Evolutionary conservation across 2,113 vertebrate genomes (phyloP).

Genomic region (Pedetes capensis): DNA sequence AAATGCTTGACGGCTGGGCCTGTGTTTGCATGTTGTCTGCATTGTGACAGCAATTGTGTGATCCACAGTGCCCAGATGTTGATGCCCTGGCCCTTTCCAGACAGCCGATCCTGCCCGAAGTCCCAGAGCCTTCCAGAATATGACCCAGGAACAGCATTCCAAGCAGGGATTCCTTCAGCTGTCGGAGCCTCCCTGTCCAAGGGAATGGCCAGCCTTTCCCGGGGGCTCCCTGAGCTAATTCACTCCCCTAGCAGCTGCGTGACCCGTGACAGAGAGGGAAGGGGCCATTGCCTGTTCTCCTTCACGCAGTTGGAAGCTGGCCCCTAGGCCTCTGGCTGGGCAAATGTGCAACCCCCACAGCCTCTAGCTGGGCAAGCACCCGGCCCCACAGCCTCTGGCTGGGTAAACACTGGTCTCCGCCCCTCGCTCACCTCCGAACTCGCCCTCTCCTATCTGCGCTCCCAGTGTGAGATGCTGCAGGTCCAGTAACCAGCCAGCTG

Average conservation of each 20-base stretch:
- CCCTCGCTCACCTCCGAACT: conserved; percentile 90
- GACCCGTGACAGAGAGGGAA: too few relatives aligned
- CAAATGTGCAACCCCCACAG: too few relatives aligned
- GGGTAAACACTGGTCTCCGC: too few relatives aligned
- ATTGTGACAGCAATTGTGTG: too few relatives aligned
- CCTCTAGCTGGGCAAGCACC: too few relatives aligned
- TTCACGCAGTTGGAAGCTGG: accelerated
- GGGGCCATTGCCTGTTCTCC: accelerated
- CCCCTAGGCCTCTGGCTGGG: too few relatives aligned
- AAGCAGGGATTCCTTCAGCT: neutral
- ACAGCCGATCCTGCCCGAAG: neutral
- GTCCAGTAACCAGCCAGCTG: conserved; percentile 93
- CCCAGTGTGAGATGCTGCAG: conserved; percentile 87
- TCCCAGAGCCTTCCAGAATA: neutral
- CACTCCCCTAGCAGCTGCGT: neutral
- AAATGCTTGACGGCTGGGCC: too few relatives aligned
- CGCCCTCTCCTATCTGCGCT: conserved; percentile 89
- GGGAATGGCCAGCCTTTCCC: accelerated
- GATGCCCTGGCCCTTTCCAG: neutral
- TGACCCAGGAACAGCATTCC: neutral
- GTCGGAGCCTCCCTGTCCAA: too few relatives aligned
- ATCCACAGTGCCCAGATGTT: too few relatives aligned
- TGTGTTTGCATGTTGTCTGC: neutral
- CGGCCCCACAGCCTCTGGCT: too few relatives aligned
- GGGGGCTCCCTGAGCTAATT: too few relatives aligned